Evolutionary conservation across 1,140 invertebrate species (phyloP).

Genomic region (Trachelipus rathkii): DNA sequence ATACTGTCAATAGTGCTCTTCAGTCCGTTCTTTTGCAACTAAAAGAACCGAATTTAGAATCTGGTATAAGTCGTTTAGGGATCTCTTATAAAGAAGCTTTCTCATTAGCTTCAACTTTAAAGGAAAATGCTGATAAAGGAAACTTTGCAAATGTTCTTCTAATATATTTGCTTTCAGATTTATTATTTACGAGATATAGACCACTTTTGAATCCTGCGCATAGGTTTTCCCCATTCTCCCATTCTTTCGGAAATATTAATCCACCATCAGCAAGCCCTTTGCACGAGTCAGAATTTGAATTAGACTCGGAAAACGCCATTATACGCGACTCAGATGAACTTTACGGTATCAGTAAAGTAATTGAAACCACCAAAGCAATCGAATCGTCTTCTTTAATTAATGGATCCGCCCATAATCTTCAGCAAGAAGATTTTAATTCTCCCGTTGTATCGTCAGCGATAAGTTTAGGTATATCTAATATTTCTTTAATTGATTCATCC

Average conservation of each 20-base stretch:
- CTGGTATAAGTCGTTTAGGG: neutral
- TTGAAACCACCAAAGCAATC: neutral
- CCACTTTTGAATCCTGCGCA: neutral
- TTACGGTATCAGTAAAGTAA: neutral
- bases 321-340: neutral
- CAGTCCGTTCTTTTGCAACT: neutral
- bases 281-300: neutral
- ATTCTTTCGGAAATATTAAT: neutral
- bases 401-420: neutral
- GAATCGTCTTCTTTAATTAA: neutral
- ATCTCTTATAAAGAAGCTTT: neutral
- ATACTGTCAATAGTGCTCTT: neutral
- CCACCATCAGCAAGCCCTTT: neutral
- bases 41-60: neutral
- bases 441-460: neutral
- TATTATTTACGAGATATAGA: constrained; percentile 5
- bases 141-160: neutral
- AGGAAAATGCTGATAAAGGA: constrained; percentile 2
- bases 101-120: neutral
- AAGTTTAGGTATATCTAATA: neutral
- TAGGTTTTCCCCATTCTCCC: neutral
- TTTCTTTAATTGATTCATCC: neutral
- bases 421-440: neutral
- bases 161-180: constrained; percentile 2
- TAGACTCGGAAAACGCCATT: neutral